Percentiles rank a stretch among this genome's conserved stretches.
Evolutionary conservation across 1,140 invertebrate genomes (phyloP).

Genomic region (Holcopasites calliopsidis): DNA sequence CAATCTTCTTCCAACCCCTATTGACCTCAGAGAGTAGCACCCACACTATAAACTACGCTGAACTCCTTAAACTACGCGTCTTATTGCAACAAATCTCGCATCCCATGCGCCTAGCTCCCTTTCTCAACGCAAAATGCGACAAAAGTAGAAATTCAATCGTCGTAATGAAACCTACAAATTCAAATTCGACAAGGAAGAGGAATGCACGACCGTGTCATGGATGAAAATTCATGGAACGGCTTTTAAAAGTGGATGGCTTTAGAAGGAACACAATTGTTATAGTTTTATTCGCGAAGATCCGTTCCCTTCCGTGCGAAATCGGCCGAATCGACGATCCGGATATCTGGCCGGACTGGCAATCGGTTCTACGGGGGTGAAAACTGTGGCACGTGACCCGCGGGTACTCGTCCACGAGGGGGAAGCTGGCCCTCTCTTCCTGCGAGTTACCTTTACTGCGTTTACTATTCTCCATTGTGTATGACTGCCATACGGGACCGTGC

Average conservation of each 20-base stretch:
- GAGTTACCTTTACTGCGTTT: slow-evolving; percentile 76
- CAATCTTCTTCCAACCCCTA: no score
- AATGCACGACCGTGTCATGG: no score
- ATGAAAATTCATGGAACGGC: no score
- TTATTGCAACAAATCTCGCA: no score
- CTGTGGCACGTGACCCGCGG: slow-evolving; percentile 67
- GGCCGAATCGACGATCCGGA: slow-evolving; percentile 29
- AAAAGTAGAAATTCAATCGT: no score
- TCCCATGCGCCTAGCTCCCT: no score
- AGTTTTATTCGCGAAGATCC: slow-evolving; percentile 6
- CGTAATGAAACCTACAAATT: neutral
- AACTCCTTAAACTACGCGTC: no score
- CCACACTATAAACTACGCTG: no score
- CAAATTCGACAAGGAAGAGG: neutral
- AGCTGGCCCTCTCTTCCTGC: slow-evolving; percentile 50
- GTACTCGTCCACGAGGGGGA: slow-evolving; percentile 50
- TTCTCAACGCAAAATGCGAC: no score
- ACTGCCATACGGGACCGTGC: slow-evolving; percentile 67
- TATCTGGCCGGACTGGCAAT: slow-evolving; percentile 34
- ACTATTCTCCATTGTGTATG: slow-evolving; percentile 72
- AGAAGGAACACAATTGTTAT: neutral
- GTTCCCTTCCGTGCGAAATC: slow-evolving; percentile 32
- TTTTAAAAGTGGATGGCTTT: neutral
- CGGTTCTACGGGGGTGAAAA: slow-evolving; percentile 54
- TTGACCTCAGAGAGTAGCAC: no score